Conservation (phyloP, 2,888 invertebrate species). For the Nomada fabriciana region DNA sequence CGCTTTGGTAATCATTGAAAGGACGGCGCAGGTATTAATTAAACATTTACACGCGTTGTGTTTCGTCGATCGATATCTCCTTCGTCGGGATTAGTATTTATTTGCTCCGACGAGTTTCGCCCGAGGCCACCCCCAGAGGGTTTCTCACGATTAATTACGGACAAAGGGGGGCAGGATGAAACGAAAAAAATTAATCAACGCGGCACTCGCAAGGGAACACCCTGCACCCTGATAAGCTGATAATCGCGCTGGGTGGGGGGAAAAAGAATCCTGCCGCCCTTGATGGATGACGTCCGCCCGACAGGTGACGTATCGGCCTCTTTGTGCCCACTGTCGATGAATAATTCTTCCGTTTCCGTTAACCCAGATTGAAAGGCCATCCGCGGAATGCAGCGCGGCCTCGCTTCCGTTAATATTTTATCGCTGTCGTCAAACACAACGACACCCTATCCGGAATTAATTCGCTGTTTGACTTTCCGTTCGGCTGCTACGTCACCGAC, state of each 20-base stretch:
- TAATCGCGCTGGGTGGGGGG: neutral
- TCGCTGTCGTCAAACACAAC: conserved; percentile 32
- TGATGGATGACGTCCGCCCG: conserved; percentile 28
- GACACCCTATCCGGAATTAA: conserved; percentile 28
- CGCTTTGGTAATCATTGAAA: conserved; percentile 29
- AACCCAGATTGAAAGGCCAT: conserved; percentile 49
- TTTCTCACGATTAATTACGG: neutral
- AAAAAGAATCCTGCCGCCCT: neutral
- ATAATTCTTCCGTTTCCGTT: conserved; percentile 47
- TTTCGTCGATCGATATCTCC: neutral
- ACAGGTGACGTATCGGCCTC: conserved; percentile 18
- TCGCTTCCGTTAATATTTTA: conserved; percentile 38
- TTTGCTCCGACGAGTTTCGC: neutral
- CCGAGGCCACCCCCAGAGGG: no score
- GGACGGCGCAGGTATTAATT: neutral
- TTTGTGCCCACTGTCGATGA: conserved; percentile 33
- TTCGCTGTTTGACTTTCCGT: conserved; percentile 26
- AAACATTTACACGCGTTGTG: conserved; percentile 20
- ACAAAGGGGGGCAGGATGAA: neutral
- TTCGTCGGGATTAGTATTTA: neutral
- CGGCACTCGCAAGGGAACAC: neutral
- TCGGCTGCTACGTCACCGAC: conserved; percentile 9
- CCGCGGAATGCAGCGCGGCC: neutral
- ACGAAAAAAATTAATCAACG: neutral
- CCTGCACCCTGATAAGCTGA: neutral